Evolutionary conservation across 1,140 invertebrate species (phyloP).

Genomic region (Pseudomyrmex gracilis): DNA sequence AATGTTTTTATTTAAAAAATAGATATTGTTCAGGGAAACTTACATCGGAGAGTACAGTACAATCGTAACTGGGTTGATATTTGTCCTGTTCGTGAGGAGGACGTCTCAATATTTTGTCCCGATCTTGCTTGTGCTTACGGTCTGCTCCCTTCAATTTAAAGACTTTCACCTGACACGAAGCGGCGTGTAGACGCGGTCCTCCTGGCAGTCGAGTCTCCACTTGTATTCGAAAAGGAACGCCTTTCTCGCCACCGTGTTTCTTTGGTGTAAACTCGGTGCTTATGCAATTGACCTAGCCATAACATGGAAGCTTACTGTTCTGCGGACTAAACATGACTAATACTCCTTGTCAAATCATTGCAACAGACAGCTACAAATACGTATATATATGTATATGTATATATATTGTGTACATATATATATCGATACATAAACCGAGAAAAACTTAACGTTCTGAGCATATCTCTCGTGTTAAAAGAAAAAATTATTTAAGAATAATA

Average conservation of each 20-base stretch:
- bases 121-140: conserved; percentile 98
- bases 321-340: neutral
- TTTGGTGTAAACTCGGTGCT: conserved; percentile 99
- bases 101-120: conserved; percentile 96
- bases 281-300: conserved; percentile 95
- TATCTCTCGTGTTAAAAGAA: too few species aligned
- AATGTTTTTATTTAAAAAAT: neutral
- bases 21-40: conserved; percentile 75
- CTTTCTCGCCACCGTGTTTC: conserved; percentile 99
- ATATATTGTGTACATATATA: too few species aligned
- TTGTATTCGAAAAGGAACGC: conserved; percentile 98
- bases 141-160: conserved; percentile 98
- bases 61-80: conserved; percentile 97
- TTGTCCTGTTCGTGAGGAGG: conserved; percentile 95
- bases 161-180: conserved; percentile 97
- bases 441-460: too few species aligned
- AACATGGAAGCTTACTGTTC: conserved; percentile 11
- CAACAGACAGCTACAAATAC: neutral
- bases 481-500: too few species aligned
- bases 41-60: conserved; percentile 96
- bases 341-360: neutral
- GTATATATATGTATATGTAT: neutral
- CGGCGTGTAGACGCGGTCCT: conserved; percentile 91
- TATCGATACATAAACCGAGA: too few species aligned
- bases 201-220: conserved; percentile 90